These are phyloP conservation scores for Hyles euphorbiae DNA, from an alignment of 1,140 invertebrate genomes.

Conservation along the genomic window DNA sequence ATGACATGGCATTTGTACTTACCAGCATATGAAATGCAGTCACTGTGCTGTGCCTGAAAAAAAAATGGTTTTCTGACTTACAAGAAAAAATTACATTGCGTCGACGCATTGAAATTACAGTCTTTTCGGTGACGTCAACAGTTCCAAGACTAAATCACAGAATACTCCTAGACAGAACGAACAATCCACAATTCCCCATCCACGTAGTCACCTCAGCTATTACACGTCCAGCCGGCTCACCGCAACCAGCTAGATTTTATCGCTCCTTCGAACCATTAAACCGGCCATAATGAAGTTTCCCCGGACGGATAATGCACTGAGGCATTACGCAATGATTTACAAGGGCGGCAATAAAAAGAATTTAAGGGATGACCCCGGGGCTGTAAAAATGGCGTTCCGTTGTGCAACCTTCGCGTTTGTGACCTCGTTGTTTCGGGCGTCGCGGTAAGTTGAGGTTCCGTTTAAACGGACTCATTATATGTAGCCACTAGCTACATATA, in stretches of 20 bases:
- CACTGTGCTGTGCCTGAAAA: too few species aligned
- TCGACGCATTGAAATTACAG: too few species aligned
- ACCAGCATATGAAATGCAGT: too few species aligned
- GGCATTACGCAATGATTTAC: slow-evolving; percentile 72
- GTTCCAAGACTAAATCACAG: too few species aligned
- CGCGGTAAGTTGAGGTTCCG: not conserved
- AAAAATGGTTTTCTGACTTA: too few species aligned
- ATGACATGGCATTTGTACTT: too few species aligned
- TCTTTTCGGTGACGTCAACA: too few species aligned
- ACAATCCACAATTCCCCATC: slow-evolving; percentile 1
- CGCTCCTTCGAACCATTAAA: slow-evolving; percentile 71
- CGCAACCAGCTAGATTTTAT: slow-evolving; percentile 66
- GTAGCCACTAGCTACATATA: too few species aligned
- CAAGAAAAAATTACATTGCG: too few species aligned
- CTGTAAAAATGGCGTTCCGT: slow-evolving; percentile 45
- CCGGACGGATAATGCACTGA: slow-evolving; percentile 65
- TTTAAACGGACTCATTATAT: too few species aligned
- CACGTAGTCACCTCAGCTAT: slow-evolving; percentile 25
- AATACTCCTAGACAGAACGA: not conserved
- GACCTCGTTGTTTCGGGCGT: not conserved
- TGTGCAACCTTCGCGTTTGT: not conserved
- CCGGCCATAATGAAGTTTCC: slow-evolving; percentile 73
- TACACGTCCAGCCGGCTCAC: slow-evolving; percentile 23
- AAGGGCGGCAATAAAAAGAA: slow-evolving; percentile 72
- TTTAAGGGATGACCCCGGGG: slow-evolving; percentile 68